Evolutionary conservation across 2,888 invertebrate genomes (phyloP).

Genomic region (Chironomus tentans): DNA sequence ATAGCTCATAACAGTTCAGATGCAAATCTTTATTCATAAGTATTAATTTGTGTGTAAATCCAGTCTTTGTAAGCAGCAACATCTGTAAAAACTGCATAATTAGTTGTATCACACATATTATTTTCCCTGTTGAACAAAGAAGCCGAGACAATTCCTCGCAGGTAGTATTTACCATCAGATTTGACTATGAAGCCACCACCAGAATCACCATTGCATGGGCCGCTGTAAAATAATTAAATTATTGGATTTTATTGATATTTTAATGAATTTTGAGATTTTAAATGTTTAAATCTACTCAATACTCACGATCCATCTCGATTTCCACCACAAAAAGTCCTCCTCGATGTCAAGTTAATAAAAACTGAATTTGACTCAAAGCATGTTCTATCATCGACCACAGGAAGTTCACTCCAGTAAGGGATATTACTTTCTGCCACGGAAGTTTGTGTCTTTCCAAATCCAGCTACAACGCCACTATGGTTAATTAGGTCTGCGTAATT

Average conservation of each 20-base stretch:
- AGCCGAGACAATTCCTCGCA: conserved; percentile 18
- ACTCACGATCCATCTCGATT: background rate
- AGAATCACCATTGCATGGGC: background rate
- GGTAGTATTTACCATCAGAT: conserved; percentile 4
- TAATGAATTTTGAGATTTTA: too few relatives aligned
- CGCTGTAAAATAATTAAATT: background rate
- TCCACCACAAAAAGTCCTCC: conserved; percentile 41
- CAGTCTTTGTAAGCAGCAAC: conserved; percentile 3
- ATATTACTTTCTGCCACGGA: conserved; percentile 32
- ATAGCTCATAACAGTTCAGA: too few relatives aligned
- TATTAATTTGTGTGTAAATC: background rate
- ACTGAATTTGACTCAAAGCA: conserved; percentile 44
- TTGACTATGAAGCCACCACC: conserved; percentile 21
- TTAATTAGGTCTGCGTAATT: conserved; percentile 38
- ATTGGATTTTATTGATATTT: too few relatives aligned
- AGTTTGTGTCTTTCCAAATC: conserved; percentile 31
- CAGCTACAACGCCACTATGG: conserved; percentile 28
- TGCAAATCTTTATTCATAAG: background rate
- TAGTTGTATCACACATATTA: background rate
- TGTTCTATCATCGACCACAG: conserved; percentile 45
- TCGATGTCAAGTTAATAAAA: conserved; percentile 39
- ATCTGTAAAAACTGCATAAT: conserved; percentile 26
- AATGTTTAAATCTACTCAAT: too few relatives aligned
- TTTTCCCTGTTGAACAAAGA: background rate
- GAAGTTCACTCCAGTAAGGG: conserved; percentile 42